Evolutionary conservation across 2,888 invertebrate species (phyloP).

Genomic region (Oegoconia quadripuncta): DNA sequence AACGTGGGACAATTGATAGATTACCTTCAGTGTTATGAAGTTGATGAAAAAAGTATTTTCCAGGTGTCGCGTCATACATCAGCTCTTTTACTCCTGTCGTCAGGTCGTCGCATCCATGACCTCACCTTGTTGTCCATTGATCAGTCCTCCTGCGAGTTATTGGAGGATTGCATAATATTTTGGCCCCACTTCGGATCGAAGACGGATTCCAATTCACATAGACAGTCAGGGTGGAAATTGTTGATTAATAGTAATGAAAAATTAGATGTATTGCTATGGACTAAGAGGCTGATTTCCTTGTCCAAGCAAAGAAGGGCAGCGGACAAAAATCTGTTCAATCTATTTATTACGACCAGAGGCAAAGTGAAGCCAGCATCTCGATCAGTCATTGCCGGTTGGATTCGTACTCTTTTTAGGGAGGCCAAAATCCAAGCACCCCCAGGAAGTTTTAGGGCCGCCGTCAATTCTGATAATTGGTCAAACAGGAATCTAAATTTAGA

Average conservation of each 20-base stretch:
- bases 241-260: background rate
- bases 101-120: conserved; percentile 25
- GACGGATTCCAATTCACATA: conserved; percentile 7
- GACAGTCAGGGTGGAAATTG: conserved; percentile 19
- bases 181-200: conserved; percentile 19
- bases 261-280: conserved; percentile 17
- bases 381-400: conserved; percentile 21
- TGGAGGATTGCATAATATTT: conserved; percentile 10
- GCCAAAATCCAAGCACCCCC: conserved; percentile 8
- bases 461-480: conserved; percentile 17
- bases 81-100: conserved; percentile 15
- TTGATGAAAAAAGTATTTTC: conserved; percentile 13
- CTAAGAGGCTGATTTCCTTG: conserved; percentile 5
- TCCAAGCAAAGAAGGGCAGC: conserved; percentile 8
- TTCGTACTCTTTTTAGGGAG: conserved; percentile 14
- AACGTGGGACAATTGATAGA: conserved; percentile 4
- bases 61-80: conserved; percentile 16
- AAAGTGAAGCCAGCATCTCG: conserved; percentile 18
- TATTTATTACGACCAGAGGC: conserved; percentile 21
- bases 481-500: conserved; percentile 13
- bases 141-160: too few relatives aligned
- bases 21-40: background rate
- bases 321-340: background rate
- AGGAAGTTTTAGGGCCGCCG: conserved; percentile 17
- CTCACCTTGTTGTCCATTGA: conserved; percentile 19